A percentile compares a stretch with the other conserved stretches of the same genome.
phyloP scores from a whole-genome alignment of 1,140 invertebrate genomes.

The Diabrotica undecimpunctata region DNA sequence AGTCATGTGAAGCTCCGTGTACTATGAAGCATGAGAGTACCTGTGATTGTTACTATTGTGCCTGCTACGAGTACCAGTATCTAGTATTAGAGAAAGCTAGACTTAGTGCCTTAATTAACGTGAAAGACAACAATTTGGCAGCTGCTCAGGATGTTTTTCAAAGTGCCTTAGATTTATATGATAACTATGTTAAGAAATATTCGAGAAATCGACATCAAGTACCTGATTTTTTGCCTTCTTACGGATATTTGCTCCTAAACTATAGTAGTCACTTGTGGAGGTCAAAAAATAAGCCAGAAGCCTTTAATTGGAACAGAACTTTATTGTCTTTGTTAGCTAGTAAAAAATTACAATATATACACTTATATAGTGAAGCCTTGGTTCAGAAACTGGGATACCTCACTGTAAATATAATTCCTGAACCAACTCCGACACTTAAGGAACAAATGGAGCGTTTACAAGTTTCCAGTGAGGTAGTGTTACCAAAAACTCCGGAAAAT shows the following conservation, averaged over 20 bases:
- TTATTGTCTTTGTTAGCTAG: not conserved
- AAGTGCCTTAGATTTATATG: slow-evolving; percentile 14
- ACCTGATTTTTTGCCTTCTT: slow-evolving; percentile 12
- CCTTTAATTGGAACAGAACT: not conserved
- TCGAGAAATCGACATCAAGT: not conserved
- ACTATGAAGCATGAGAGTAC: slow-evolving; percentile 4
- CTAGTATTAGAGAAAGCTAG: slow-evolving; percentile 7
- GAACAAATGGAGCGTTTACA: slow-evolving; percentile 10
- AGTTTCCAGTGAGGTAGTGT: not conserved
- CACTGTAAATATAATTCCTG: not conserved
- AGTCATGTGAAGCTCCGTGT: slow-evolving; percentile 7
- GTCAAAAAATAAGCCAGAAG: not conserved
- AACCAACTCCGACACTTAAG: not conserved
- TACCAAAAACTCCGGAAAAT: slow-evolving; percentile 13
- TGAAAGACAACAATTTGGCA: slow-evolving; percentile 12
- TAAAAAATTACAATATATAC: slow-evolving; percentile 4
- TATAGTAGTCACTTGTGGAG: slow-evolving; percentile 13
- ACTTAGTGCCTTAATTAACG: slow-evolving; percentile 18
- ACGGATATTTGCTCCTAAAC: slow-evolving; percentile 12
- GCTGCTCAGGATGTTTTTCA: slow-evolving; percentile 14
- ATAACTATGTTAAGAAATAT: slow-evolving; percentile 4
- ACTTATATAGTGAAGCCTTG: slow-evolving; percentile 15
- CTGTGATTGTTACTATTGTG: slow-evolving; percentile 21
- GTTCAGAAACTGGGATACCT: slow-evolving; percentile 11
- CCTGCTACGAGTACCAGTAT: slow-evolving; percentile 15